Evolutionary conservation across 2,797 vertebrate species (phyloP), one percentile per base, ranked within the genome.

Genomic region (Brotula barbata): DNA sequence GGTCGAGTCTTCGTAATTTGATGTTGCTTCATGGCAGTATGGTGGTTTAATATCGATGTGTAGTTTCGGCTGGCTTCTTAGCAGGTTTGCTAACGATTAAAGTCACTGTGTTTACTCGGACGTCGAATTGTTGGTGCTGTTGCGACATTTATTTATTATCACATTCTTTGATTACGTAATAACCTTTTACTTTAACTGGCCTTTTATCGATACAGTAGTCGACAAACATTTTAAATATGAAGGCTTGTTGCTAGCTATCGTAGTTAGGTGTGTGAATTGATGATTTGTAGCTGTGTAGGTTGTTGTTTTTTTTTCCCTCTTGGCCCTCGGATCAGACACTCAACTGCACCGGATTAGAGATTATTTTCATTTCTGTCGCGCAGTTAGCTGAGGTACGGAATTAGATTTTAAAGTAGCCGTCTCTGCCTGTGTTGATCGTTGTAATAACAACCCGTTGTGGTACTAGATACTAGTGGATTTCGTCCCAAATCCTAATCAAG

Each of bases 291-390:
- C 23, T 59, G 21, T 16, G 8, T 9, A 21, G 2, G 16, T 63
- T 41, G 16, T 6, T 62, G 49, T 64, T 71, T 49, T 62, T 52
- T 64, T 71, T 49, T 39, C 40, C 14, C 15, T 4, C 51, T 58
- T 58, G 6, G 37, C 43, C 21, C 13, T 21, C 15, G 9, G 34
- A 25, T 66, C 40, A 37, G 57, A 17, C 47, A 54, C n/a, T 22
- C 28, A 51, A 31, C 37, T n/a, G 0, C 0, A 19, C n/a, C 1
- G 7, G 5, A 14, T 47, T 0, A 23, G 7, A 2, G 13, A n/a
- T 15, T 40, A 31, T 20, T 20, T 2, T 33, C n/a, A n/a, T 48
- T 4, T 12, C 1, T 6, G 1, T 0, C 22, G 15, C 3, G 0
- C 6, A 21, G 11, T 45, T 7, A 6, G 1, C 16, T 2, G 2